Evolutionary conservation across 1,140 invertebrate species (phyloP), one percentile per base, ranked within the genome.

Genomic region (Galleria mellonella): DNA sequence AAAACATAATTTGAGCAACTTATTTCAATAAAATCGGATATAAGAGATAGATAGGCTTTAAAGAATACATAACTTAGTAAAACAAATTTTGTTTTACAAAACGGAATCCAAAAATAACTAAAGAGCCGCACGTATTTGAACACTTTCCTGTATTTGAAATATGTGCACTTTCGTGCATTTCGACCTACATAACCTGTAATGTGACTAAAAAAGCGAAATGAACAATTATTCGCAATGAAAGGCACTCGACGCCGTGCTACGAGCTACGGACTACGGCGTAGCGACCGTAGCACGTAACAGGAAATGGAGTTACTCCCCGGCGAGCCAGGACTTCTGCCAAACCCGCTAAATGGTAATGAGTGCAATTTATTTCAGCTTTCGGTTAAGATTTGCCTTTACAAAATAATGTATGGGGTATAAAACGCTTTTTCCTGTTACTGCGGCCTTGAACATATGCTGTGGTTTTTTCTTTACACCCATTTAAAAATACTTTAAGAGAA

Each of bases 301-400:
- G 64, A 75, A 78, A 78, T 74, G 62, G 67, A 81, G 67, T 75
- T 70, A 69, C 72, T 71, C 66, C 71, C 58, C 56, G 56, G 51
- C 43, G 59, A 56, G 41, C 47, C 51, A 70, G 60, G 62, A 75
- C 61, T 75, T 62, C 62, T 76, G 69, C 67, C 69, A 73, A 69
- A 72, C 57, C 62, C 50, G 57, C 63, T 67, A 69, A 76, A 72
- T 72, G 63, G 48, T 78, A 78, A 78, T 71, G 55, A 69, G 62
- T 62, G 56, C 50, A 58, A 69, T 74, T 67, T 70, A 62, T 63
- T 63, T 57, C 36, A 43, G 54, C 44, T 44, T 57, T 50, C 45
- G 29, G 32, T 36, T 42, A 35, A 42, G 45, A 47, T 47, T 47
- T 47, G 35, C 35, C 14, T 37, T 6, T 23, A 31, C 6, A 37